A percentile compares a stretch with the other conserved stretches of the same genome.
Evolutionary conservation across 2,113 vertebrate species (phyloP).

Genomic region (Catharus minimus): DNA sequence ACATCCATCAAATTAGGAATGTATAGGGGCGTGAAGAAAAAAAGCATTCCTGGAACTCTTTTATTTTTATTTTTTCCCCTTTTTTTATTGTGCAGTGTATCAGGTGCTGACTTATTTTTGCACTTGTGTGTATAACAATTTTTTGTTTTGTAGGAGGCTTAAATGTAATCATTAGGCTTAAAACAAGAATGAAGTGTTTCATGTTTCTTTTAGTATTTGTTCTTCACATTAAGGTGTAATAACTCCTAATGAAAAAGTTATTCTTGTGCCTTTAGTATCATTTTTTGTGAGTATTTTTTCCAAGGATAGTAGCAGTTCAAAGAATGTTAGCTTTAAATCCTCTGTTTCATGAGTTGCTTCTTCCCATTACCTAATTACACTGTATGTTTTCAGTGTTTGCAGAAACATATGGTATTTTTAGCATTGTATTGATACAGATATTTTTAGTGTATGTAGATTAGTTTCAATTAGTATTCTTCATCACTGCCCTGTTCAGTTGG

Average conservation of each 20-base stretch:
- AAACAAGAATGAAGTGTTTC: not conserved
- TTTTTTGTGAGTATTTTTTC: not conserved
- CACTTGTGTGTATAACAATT: not conserved
- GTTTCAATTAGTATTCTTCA: conserved; percentile 8
- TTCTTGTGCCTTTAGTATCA: not conserved
- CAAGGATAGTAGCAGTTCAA: not conserved
- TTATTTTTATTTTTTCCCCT: fast-evolving
- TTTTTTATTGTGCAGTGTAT: not conserved
- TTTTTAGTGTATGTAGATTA: conserved; percentile 29
- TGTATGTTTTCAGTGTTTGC: not conserved
- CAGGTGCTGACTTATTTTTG: not conserved
- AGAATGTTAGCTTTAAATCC: not conserved
- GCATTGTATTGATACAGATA: not conserved
- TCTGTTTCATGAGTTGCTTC: not conserved
- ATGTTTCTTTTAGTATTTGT: not conserved
- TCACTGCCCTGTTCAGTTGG: not conserved
- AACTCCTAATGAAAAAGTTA: not conserved
- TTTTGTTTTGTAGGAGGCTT: not conserved
- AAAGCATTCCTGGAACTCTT: not conserved
- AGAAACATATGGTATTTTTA: not conserved
- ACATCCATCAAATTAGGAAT: not conserved
- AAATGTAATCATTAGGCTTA: not conserved
- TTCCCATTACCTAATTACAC: not conserved
- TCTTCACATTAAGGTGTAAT: not conserved
- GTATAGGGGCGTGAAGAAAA: not conserved